Evolutionary conservation across 2,113 vertebrate genomes (phyloP), one percentile per base, ranked within the genome.

Genomic region (Struthidea cinerea): DNA sequence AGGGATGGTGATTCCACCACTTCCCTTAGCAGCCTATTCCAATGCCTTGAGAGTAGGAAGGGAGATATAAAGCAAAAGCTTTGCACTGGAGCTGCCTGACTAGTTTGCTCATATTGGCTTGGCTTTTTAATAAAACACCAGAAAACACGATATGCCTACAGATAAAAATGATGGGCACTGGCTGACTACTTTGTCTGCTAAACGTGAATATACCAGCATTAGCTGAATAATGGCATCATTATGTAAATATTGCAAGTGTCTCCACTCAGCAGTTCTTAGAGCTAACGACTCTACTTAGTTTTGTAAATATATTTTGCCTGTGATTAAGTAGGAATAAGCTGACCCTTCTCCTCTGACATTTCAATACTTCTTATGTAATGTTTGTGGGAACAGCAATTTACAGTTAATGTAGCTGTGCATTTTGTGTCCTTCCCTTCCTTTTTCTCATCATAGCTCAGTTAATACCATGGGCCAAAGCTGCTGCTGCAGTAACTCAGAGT

Each of bases 171-270:
- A 75, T 68, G 82, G 83, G 80, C 35, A 55, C 52, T 90, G 57
- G 57, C 59, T 81, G 77, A 73, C 65, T 95, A 27, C 52, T 57
- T 91, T 65, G 63, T 84, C 33, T 27, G 3, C 84, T 87, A 77
- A 93, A 92, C 1, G 3, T 73, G 80, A 83, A 70, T 94, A 79
- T 79, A 89, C 69, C 21, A 16, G 69, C 84, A 81, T 87, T 94
- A 93, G 71, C 73, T 85, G 84, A 84, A 89, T 84, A 87, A 87
- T 41, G 22, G 53, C 17, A 35, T 93, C 85, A 65, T 94, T 96
- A 96, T 94, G 91, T 91, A 96, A 94, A 91, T 95, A 95, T 46
- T 77, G 81, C 52, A 63, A 91, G 86, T 87, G 49, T 94, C 87
- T 90, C 74, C n/a, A 75, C 94, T 93, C 77, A 94, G 91, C 82